A percentile compares a stretch with the other conserved stretches of the same genome.
Evolutionary conservation across 2,797 vertebrate species (phyloP).

Genomic region (Otus scops): DNA sequence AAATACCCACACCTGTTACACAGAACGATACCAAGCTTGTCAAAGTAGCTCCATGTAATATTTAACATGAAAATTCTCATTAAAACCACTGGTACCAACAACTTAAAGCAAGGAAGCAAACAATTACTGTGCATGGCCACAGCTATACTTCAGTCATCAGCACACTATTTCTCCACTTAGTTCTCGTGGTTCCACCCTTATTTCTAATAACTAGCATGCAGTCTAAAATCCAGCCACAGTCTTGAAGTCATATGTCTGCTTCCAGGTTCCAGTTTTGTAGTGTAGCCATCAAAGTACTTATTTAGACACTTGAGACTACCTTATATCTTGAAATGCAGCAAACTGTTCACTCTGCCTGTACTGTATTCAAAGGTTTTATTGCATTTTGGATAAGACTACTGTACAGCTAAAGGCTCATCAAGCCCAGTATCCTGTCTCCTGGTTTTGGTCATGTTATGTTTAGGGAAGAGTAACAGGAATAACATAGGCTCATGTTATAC

Average conservation of each 20-base stretch:
- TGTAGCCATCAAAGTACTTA: not conserved
- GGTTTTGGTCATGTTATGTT: not conserved
- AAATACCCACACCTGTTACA: not conserved
- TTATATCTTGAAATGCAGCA: not conserved
- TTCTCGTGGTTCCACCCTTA: not conserved
- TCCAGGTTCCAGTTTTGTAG: not conserved
- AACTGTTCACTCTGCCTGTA: not conserved
- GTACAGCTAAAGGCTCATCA: not conserved
- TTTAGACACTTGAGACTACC: not conserved
- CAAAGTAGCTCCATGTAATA: not conserved
- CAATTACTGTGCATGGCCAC: not conserved
- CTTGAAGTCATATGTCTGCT: not conserved
- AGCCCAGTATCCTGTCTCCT: not conserved
- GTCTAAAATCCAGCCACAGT: not conserved
- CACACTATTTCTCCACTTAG: not conserved
- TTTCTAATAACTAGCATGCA: not conserved
- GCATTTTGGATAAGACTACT: not conserved
- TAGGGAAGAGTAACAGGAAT: not conserved
- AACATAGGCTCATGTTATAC: not conserved
- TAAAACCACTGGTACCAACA: not conserved
- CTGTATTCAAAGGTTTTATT: not conserved
- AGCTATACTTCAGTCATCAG: not conserved
- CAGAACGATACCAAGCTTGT: constrained; percentile 9
- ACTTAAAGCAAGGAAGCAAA: not conserved
- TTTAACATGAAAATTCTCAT: not conserved